Evolutionary conservation across 2,797 vertebrate genomes (phyloP).

Genomic region (Hypotaenidia okinawae): DNA sequence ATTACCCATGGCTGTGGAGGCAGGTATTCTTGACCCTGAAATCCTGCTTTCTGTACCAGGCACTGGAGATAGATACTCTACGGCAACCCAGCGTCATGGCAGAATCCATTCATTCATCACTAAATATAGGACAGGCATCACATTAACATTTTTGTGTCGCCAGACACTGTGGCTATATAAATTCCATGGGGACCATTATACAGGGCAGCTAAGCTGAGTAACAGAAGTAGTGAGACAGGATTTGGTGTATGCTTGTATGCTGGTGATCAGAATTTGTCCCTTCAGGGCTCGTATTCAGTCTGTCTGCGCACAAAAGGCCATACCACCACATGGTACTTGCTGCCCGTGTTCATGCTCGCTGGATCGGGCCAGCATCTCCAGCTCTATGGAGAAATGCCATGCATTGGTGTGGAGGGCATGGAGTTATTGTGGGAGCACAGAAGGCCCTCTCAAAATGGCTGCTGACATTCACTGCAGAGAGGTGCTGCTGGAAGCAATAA

Average conservation of each 20-base stretch:
- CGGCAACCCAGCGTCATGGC: not conserved
- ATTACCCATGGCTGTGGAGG: not conserved
- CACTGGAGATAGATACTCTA: not conserved
- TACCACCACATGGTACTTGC: rapidly evolving
- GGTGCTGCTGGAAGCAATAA: slow-evolving; percentile 16
- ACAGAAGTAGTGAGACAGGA: not conserved
- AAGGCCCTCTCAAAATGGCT: not conserved
- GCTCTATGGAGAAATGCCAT: not conserved
- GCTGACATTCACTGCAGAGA: not conserved
- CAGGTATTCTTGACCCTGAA: not conserved
- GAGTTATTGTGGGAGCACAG: not conserved
- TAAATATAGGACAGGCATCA: not conserved
- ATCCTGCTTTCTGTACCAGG: not conserved
- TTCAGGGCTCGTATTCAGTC: rapidly evolving
- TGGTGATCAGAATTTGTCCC: not conserved
- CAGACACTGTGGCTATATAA: not conserved
- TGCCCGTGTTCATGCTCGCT: not conserved
- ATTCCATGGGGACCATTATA: not conserved
- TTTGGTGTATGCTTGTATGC: not conserved
- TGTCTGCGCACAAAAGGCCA: not conserved
- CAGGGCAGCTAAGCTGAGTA: not conserved
- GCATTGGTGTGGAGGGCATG: not conserved
- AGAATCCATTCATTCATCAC: not conserved
- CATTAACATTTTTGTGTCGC: rapidly evolving
- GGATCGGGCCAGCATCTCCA: not conserved